These are phyloP conservation scores for Cosmia trapezina DNA, from an alignment of 2,888 invertebrate species.

Conservation along the genomic window DNA sequence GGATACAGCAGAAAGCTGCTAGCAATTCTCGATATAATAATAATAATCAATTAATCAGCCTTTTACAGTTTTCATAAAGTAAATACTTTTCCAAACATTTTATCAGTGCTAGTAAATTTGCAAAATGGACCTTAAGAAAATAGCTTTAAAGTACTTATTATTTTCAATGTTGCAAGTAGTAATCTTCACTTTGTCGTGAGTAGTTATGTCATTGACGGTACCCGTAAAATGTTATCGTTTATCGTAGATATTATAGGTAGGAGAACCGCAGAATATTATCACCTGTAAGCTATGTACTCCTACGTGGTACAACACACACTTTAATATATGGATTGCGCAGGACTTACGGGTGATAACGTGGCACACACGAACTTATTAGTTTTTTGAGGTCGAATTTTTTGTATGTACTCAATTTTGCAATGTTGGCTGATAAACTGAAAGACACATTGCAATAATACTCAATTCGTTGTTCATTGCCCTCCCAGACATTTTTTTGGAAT, in stretches of 20 bases:
- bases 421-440: background rate
- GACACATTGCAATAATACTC: too few species aligned
- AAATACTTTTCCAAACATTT: background rate
- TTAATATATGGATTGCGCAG: constrained; percentile 20
- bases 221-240: constrained; percentile 31
- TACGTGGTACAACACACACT: constrained; percentile 4
- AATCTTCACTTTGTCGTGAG: background rate
- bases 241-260: constrained; percentile 21
- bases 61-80: background rate
- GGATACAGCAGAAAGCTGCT: background rate
- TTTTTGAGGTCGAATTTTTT: constrained; percentile 17
- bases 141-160: background rate
- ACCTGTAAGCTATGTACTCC: constrained; percentile 12
- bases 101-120: background rate
- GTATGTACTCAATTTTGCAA: constrained; percentile 13
- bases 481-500: background rate
- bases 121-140: background rate
- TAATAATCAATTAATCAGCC: background rate
- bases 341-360: constrained; percentile 41
- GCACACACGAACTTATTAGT: constrained; percentile 30
- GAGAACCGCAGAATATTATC: constrained; percentile 31
- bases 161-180: constrained; percentile 21
- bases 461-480: background rate
- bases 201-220: constrained; percentile 27
- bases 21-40: background rate